Conservation (phyloP, 2,797 vertebrate genomes). For the Melanotaenia nigrans region DNA sequence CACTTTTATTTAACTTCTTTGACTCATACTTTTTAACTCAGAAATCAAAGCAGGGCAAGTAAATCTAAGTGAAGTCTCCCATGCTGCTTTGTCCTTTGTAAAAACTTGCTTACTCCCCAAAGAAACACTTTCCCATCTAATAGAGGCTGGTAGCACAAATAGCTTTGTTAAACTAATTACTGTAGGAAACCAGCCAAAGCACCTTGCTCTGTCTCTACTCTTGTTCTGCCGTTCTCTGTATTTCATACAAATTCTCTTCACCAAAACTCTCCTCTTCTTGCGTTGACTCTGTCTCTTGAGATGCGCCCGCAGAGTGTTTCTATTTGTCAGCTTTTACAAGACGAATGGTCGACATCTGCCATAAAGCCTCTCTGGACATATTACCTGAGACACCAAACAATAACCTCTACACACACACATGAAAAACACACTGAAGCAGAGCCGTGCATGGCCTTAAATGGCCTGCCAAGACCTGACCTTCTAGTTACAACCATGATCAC, state of each 20-base stretch:
- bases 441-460: conserved; percentile 63
- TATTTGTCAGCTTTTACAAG: conserved; percentile 75
- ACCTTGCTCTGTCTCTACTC: conserved; percentile 42
- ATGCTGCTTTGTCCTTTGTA: conserved; percentile 55
- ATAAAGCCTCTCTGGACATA: conserved; percentile 71
- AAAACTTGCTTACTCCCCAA: conserved; percentile 67
- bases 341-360: conserved; percentile 79
- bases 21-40: background rate
- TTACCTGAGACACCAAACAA: conserved; percentile 79
- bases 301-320: conserved; percentile 59
- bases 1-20: conserved; percentile 9
- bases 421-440: conserved; percentile 44
- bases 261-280: conserved; percentile 25
- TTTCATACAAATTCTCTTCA: background rate
- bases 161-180: conserved; percentile 76
- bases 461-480: conserved; percentile 82
- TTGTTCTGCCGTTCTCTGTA: conserved; percentile 7
- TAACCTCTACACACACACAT: conserved; percentile 47
- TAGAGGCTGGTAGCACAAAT: conserved; percentile 70
- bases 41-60: conserved; percentile 16
- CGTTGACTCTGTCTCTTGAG: conserved; percentile 47
- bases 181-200: conserved; percentile 73
- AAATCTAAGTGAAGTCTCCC: conserved; percentile 21
- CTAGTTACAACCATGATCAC: conserved; percentile 78
- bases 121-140: conserved; percentile 69